These are phyloP conservation scores for Heliconius eleuchia DNA, from an alignment of 1,140 invertebrate species.

Conservation along the genomic window DNA sequence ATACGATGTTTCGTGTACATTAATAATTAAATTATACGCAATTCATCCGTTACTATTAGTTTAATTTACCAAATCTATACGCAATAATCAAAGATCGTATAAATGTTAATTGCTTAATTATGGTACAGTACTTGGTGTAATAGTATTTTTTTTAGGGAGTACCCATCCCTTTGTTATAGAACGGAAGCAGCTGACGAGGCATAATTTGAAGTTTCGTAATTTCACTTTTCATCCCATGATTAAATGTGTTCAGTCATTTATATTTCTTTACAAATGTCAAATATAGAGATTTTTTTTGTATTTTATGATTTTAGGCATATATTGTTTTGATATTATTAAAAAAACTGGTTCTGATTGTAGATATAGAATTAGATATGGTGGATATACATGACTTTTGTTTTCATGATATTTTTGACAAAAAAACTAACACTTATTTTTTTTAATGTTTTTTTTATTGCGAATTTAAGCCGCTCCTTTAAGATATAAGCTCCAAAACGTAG, in stretches of 20 bases:
- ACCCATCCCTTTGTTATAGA: constrained; percentile 21
- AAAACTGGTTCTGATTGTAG: not conserved
- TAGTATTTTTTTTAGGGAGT: constrained; percentile 17
- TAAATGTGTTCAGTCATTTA: constrained; percentile 3
- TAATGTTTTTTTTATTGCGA: too few species aligned
- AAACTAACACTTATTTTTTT: too few species aligned
- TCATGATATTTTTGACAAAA: too few species aligned
- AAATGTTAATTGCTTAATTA: not conserved
- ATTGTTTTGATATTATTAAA: not conserved
- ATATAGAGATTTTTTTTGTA: not conserved
- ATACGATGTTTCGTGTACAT: too few species aligned
- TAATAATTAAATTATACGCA: too few species aligned
- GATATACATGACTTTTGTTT: too few species aligned
- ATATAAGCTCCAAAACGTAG: too few species aligned
- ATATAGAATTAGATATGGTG: too few species aligned
- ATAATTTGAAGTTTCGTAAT: constrained; percentile 28
- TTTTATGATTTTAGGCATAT: not conserved
- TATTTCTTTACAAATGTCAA: constrained; percentile 13
- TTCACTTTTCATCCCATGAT: constrained; percentile 9
- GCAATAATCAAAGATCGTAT: not conserved
- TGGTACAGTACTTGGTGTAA: not conserved
- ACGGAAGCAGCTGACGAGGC: constrained; percentile 13
- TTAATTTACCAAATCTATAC: too few species aligned
- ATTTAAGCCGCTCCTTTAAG: too few species aligned
- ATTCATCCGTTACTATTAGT: too few species aligned